Percentiles rank a stretch among this genome's conserved stretches.
Conservation (phyloP, 2,797 vertebrate genomes). For the Galaxias olidus region DNA sequence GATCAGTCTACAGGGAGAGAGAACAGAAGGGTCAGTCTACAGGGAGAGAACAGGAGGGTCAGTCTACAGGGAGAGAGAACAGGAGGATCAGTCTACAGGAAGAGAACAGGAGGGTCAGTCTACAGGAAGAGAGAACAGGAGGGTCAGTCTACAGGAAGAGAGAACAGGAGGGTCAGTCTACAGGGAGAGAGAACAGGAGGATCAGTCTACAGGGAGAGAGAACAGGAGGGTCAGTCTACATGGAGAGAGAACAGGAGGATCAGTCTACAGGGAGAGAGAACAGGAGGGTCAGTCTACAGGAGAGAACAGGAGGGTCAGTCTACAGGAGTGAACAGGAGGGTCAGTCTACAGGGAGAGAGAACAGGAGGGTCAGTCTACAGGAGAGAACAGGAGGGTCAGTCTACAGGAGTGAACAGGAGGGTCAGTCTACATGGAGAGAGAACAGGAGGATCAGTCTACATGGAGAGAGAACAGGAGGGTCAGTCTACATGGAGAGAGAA, state of each 20-base stretch:
- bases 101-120: background rate
- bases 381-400: background rate
- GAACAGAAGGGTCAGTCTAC: too few relatives aligned
- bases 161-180: background rate
- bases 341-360: too few relatives aligned
- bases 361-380: background rate
- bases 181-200: background rate
- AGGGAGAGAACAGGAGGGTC: too few relatives aligned
- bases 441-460: too few relatives aligned
- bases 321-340: conserved; percentile 6
- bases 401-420: background rate
- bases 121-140: conserved; percentile 57
- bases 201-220: background rate
- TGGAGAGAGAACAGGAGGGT: background rate
- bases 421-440: background rate
- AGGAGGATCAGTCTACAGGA: background rate
- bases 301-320: background rate
- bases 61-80: background rate
- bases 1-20: conserved; percentile 5
- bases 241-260: background rate
- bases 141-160: conserved; percentile 83
- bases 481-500: background rate
- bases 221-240: background rate
- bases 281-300: background rate
- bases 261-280: background rate